These are phyloP conservation scores for Meta bourneti DNA, from an alignment of 2,888 invertebrate genomes.

Conservation along the genomic window DNA sequence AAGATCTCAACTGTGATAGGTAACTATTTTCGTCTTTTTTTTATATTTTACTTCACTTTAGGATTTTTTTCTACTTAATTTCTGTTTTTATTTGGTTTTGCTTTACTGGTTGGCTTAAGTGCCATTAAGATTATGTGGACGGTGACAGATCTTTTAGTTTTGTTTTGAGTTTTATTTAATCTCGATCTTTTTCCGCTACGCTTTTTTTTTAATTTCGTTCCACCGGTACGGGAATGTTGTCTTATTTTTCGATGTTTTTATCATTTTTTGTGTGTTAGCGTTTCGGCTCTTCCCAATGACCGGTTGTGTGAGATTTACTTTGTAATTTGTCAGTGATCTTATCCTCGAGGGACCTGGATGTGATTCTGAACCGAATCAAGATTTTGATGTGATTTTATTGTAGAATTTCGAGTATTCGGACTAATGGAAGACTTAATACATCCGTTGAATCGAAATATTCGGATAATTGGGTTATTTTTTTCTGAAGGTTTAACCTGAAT, in stretches of 20 bases:
- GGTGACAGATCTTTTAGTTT: slow-evolving; percentile 52
- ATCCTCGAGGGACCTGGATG: neutral
- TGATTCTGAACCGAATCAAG: neutral
- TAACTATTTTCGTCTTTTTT: slow-evolving; percentile 68
- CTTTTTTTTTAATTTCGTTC: neutral
- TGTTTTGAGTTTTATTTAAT: slow-evolving; percentile 17
- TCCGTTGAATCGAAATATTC: too few relatives aligned
- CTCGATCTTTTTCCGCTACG: neutral
- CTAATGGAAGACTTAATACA: too few relatives aligned
- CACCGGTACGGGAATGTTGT: neutral
- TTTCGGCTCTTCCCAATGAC: slow-evolving; percentile 36
- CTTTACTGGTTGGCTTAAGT: slow-evolving; percentile 68
- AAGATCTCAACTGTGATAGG: slow-evolving; percentile 74
- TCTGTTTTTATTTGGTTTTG: slow-evolving; percentile 55
- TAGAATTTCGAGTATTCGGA: too few relatives aligned
- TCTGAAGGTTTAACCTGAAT: too few relatives aligned
- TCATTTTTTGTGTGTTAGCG: neutral
- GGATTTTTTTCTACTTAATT: neutral
- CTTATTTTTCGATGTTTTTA: neutral
- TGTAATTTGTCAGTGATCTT: slow-evolving; percentile 45
- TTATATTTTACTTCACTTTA: slow-evolving; percentile 14
- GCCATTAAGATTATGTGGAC: slow-evolving; percentile 62
- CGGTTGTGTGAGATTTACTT: slow-evolving; percentile 19
- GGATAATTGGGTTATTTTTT: too few relatives aligned
- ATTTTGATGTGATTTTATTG: too few relatives aligned